These are phyloP conservation scores for Chelon labrosus DNA, from an alignment of 2,797 vertebrate genomes.

Conservation along the genomic window DNA sequence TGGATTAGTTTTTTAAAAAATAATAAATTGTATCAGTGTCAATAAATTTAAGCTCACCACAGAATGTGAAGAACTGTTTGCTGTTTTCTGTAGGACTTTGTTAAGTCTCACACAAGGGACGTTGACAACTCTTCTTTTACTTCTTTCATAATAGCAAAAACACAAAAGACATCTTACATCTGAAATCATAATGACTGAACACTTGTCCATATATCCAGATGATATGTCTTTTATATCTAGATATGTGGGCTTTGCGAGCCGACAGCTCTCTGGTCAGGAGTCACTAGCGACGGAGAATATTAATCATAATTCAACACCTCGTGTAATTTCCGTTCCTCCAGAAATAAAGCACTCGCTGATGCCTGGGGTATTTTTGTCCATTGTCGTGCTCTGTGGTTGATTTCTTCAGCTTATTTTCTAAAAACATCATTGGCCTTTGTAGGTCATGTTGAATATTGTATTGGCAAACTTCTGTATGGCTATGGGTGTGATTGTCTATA, in stretches of 20 bases:
- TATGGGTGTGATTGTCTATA: constrained; percentile 27
- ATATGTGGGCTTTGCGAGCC: constrained; percentile 9
- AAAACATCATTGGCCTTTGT: constrained; percentile 34
- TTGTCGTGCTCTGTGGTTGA: constrained; percentile 19
- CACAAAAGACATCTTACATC: background rate
- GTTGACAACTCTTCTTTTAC: background rate
- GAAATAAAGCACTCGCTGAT: constrained; percentile 58
- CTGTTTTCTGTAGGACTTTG: background rate
- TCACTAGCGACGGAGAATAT: constrained; percentile 61
- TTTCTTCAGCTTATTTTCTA: constrained; percentile 25
- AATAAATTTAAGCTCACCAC: background rate
- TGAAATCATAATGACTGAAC: constrained; percentile 9
- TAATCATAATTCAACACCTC: constrained; percentile 64
- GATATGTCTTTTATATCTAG: constrained; percentile 10
- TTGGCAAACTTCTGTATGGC: constrained; percentile 4
- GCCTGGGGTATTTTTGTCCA: constrained; percentile 52
- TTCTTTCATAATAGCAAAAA: too few species aligned
- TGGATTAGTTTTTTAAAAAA: background rate
- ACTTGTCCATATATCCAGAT: constrained; percentile 15
- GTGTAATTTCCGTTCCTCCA: constrained; percentile 67
- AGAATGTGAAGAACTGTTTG: background rate
- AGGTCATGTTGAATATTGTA: constrained; percentile 4
- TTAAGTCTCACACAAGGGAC: background rate
- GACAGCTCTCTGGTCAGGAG: constrained; percentile 24
- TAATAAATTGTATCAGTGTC: background rate